These are phyloP conservation scores for Ormia ochracea DNA, from an alignment of 2,888 invertebrate species.

Conservation along the genomic window DNA sequence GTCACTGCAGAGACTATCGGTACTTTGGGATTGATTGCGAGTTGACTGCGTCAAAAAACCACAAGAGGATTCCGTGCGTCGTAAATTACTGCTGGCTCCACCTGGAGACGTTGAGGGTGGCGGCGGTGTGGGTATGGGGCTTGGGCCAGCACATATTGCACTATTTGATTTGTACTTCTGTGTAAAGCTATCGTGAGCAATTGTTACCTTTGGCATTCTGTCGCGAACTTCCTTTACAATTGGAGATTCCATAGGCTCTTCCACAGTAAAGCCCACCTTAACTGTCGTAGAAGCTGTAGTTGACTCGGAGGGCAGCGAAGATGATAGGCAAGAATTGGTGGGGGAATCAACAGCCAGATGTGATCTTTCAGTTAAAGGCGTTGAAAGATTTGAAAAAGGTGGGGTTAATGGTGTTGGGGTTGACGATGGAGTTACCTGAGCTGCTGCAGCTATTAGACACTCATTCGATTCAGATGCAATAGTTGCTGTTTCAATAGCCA, in stretches of 20 bases:
- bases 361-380: constrained; percentile 54
- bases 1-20: constrained; percentile 76
- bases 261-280: constrained; percentile 30
- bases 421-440: constrained; percentile 65
- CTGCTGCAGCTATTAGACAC: constrained; percentile 66
- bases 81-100: constrained; percentile 69
- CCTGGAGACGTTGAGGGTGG: constrained; percentile 74
- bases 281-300: constrained; percentile 10
- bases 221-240: constrained; percentile 33
- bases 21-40: constrained; percentile 75
- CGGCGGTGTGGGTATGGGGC: constrained; percentile 71
- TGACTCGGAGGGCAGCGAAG: constrained; percentile 57
- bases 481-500: constrained; percentile 73
- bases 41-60: constrained; percentile 72
- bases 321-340: constrained; percentile 62
- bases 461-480: constrained; percentile 75
- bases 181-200: constrained; percentile 66
- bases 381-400: constrained; percentile 47
- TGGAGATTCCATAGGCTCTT: constrained; percentile 31
- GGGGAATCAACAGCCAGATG: constrained; percentile 51
- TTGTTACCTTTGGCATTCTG: constrained; percentile 69
- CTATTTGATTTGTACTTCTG: constrained; percentile 63
- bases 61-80: constrained; percentile 73
- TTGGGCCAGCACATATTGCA: constrained; percentile 64
- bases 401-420: constrained; percentile 64